Evolutionary conservation across 2,797 vertebrate genomes (phyloP).

Genomic region (Oreochromis mossambicus): DNA sequence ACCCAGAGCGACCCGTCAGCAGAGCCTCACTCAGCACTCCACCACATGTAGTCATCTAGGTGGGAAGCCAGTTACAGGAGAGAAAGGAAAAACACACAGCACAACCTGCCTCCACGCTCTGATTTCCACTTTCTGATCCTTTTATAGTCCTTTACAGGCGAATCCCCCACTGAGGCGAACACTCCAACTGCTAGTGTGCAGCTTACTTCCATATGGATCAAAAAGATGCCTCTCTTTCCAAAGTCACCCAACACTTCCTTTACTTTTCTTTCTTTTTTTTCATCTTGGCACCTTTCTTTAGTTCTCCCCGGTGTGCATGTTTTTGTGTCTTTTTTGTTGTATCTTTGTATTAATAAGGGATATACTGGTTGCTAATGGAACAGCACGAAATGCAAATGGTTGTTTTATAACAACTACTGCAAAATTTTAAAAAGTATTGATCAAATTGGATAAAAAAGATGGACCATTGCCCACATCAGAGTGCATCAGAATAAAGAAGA

Average conservation of each 20-base stretch:
- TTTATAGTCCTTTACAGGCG: conserved; percentile 30
- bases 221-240: conserved; percentile 28
- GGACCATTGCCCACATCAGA: accelerated
- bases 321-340: neutral
- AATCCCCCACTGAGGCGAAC: conserved; percentile 16
- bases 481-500: neutral
- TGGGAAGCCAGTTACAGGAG: conserved; percentile 11
- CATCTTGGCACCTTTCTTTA: neutral
- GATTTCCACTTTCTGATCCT: conserved; percentile 24
- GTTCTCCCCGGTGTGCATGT: neutral
- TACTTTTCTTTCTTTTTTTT: neutral
- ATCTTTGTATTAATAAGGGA: neutral
- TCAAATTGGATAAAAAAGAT: neutral
- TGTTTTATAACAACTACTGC: neutral
- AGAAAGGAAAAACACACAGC: neutral
- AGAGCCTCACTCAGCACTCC: neutral
- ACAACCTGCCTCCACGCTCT: neutral
- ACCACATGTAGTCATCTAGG: neutral
- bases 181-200: conserved; percentile 27
- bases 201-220: conserved; percentile 56
- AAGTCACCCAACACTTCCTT: neutral
- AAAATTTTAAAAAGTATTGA: neutral
- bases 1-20: neutral
- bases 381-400: neutral
- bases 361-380: neutral